Evolutionary conservation across 2,888 invertebrate species (phyloP).

Genomic region (Cerceris ruficornis): DNA sequence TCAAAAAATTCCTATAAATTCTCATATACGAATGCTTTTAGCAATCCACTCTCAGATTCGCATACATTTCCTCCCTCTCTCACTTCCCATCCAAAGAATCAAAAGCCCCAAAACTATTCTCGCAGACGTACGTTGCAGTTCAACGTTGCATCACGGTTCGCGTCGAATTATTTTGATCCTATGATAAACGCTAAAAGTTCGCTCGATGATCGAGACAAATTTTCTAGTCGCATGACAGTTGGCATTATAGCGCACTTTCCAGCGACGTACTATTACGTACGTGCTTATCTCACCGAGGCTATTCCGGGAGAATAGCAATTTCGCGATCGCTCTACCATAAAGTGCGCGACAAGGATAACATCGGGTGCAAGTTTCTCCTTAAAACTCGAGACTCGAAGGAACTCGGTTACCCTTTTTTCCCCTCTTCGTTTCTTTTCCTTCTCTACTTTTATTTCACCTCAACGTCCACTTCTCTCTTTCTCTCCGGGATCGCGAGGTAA

Average conservation of each 20-base stretch:
- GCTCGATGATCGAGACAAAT: neutral
- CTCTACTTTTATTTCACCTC: conserved; percentile 14
- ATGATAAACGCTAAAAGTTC: neutral
- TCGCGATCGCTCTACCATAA: conserved; percentile 3
- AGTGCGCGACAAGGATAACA: neutral
- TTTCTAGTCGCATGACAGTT: neutral
- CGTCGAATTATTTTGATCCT: neutral
- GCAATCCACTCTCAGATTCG: no score
- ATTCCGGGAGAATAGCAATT: neutral
- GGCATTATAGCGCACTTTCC: neutral
- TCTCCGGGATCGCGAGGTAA: conserved; percentile 37
- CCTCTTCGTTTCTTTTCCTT: neutral
- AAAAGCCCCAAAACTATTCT: no score
- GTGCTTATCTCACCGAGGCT: neutral
- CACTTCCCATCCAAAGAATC: no score
- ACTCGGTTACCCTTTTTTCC: neutral
- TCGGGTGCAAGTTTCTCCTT: neutral
- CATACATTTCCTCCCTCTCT: no score
- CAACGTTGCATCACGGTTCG: no score
- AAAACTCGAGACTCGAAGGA: conserved; percentile 6
- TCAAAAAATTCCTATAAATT: no score
- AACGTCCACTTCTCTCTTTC: conserved; percentile 5
- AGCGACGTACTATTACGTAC: neutral
- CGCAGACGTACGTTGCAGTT: no score
- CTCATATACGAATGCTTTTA: no score